These are phyloP conservation scores for Colius striatus DNA, from an alignment of 2,113 vertebrate species.

Conservation along the genomic window DNA sequence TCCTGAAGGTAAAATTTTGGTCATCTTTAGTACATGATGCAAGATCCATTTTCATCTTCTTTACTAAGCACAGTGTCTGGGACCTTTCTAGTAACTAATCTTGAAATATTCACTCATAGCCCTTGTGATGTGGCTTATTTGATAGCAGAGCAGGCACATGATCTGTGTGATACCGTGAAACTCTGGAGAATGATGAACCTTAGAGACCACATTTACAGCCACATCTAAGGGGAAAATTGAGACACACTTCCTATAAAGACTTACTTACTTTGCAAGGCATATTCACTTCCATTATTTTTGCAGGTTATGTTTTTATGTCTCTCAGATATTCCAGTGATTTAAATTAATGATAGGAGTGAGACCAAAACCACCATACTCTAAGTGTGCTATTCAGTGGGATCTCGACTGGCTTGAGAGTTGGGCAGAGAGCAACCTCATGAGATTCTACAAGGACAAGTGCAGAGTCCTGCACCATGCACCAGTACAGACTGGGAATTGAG, in stretches of 20 bases:
- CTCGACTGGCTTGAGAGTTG: too few species aligned
- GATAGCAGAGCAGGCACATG: background rate
- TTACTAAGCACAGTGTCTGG: background rate
- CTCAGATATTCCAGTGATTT: background rate
- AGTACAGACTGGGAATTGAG: too few species aligned
- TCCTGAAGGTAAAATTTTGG: background rate
- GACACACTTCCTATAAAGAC: background rate
- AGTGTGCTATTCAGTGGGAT: background rate
- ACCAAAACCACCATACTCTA: background rate
- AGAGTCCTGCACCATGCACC: too few species aligned
- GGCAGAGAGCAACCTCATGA: too few species aligned
- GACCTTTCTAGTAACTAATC: background rate
- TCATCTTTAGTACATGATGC: constrained; percentile 9
- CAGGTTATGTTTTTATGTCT: background rate
- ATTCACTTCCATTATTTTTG: background rate
- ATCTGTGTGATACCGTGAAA: background rate
- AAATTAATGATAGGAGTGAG: background rate
- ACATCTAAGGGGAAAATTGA: background rate
- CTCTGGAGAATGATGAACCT: background rate
- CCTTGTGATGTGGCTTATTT: background rate
- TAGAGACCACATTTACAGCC: background rate
- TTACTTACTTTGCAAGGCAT: background rate
- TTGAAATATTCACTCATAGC: background rate
- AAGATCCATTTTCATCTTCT: background rate
- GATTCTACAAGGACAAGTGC: too few species aligned